Conservation (phyloP, 1,140 invertebrate genomes). For the Helicorthomorpha holstii region DNA sequence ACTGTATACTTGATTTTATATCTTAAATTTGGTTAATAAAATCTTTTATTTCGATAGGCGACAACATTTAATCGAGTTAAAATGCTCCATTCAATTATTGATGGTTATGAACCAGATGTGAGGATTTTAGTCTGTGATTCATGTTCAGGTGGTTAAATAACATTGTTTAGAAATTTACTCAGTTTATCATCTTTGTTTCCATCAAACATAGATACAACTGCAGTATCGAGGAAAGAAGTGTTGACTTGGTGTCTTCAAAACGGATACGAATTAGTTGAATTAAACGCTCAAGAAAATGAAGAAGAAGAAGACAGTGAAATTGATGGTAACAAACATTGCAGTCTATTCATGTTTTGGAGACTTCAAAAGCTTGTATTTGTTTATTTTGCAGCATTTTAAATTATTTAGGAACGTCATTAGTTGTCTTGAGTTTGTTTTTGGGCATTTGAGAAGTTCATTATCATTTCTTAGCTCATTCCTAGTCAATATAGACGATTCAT, state of each 20-base stretch:
- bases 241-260: constrained; percentile 46
- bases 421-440: too few species aligned
- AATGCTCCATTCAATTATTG: constrained; percentile 30
- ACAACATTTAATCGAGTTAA: constrained; percentile 27
- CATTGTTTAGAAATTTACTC: too few species aligned
- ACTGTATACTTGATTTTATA: not conserved
- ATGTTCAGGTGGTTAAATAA: too few species aligned
- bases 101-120: constrained; percentile 32
- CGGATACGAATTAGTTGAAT: constrained; percentile 53
- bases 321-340: constrained; percentile 27
- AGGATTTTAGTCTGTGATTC: constrained; percentile 34
- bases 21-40: not conserved
- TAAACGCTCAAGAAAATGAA: constrained; percentile 34
- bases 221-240: too few species aligned
- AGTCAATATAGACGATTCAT: too few species aligned
- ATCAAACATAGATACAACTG: too few species aligned
- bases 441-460: too few species aligned
- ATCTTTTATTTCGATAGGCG: constrained; percentile 21
- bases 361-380: too few species aligned
- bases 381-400: not conserved
- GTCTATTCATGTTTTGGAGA: too few species aligned
- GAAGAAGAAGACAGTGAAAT: constrained; percentile 25
- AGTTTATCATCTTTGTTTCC: too few species aligned
- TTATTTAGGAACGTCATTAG: not conserved
- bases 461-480: too few species aligned